Evolutionary conservation across 1,140 invertebrate species (phyloP).

Genomic region (Hesperophylax magnus): DNA sequence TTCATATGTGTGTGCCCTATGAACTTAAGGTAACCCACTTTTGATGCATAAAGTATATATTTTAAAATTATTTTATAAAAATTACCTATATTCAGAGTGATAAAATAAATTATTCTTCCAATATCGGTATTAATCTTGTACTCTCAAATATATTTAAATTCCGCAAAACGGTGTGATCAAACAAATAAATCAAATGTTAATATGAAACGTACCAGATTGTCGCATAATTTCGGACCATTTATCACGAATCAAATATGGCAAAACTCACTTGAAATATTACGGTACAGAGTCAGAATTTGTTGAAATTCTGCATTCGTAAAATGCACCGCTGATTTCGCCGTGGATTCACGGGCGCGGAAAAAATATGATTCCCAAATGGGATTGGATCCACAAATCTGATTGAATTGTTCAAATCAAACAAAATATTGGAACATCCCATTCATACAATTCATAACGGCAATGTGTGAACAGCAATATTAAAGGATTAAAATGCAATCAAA

Average conservation of each 20-base stretch:
- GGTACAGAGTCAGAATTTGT: neutral
- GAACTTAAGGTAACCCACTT: too few species aligned
- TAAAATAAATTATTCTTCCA: too few species aligned
- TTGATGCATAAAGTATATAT: too few species aligned
- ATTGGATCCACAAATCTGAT: conserved; percentile 39
- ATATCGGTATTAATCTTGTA: too few species aligned
- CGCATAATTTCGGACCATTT: neutral
- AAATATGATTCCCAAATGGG: conserved; percentile 39
- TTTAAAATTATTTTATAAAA: too few species aligned
- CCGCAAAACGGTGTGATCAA: too few species aligned
- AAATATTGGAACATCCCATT: conserved; percentile 12
- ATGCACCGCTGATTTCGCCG: neutral
- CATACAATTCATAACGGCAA: conserved; percentile 5
- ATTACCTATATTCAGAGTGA: too few species aligned
- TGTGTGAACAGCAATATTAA: conserved; percentile 24
- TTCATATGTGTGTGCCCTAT: too few species aligned
- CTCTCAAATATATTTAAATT: too few species aligned
- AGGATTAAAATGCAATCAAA: conserved; percentile 35
- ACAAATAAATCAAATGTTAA: too few species aligned
- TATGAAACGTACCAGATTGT: neutral
- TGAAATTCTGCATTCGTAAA: neutral
- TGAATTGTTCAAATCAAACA: conserved; percentile 26
- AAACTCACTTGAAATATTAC: neutral
- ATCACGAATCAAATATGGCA: neutral
- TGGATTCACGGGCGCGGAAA: neutral